phyloP scores from a whole-genome alignment of 1,140 invertebrate genomes.

The Drosophila sucinea region DNA sequence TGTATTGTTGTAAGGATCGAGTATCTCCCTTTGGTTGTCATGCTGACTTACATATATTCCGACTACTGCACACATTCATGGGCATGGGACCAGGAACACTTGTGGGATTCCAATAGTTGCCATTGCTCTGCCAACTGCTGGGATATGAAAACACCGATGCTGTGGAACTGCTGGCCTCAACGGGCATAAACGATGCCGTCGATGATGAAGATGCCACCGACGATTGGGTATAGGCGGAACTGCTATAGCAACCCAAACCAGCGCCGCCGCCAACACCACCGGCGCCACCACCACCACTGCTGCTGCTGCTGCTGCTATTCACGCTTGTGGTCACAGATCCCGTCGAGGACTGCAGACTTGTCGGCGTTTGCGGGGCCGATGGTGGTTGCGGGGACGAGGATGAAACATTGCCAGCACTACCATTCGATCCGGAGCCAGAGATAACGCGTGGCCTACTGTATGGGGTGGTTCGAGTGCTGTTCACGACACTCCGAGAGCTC shows the following conservation, averaged over 20 bases:
- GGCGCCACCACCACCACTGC: conserved; percentile 10
- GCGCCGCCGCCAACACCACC: conserved; percentile 1
- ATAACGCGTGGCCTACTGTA: conserved; percentile 71
- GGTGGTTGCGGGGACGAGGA: conserved; percentile 74
- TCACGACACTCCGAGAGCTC: conserved; percentile 31
- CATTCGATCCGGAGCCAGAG: conserved; percentile 70
- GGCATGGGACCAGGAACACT: conserved; percentile 73
- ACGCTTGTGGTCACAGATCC: conserved; percentile 48
- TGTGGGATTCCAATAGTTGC: conserved; percentile 75
- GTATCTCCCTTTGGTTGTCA: neutral
- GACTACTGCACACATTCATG: conserved; percentile 69
- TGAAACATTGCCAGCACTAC: conserved; percentile 67
- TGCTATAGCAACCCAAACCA: conserved; percentile 53
- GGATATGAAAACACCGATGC: conserved; percentile 77
- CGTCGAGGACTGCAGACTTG: conserved; percentile 63
- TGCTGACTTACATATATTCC: conserved; percentile 63
- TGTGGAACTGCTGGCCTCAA: conserved; percentile 74
- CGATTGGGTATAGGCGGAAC: conserved; percentile 75
- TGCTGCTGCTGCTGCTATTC: conserved; percentile 44
- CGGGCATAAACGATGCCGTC: conserved; percentile 63
- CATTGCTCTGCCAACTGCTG: conserved; percentile 74
- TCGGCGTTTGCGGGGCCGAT: conserved; percentile 75
- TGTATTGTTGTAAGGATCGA: neutral
- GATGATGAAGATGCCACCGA: neutral
- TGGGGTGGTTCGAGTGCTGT: conserved; percentile 58